Base-by-base conservation (phyloP, 2,797 vertebrate species). In the Sebastes miniatus region DNA sequence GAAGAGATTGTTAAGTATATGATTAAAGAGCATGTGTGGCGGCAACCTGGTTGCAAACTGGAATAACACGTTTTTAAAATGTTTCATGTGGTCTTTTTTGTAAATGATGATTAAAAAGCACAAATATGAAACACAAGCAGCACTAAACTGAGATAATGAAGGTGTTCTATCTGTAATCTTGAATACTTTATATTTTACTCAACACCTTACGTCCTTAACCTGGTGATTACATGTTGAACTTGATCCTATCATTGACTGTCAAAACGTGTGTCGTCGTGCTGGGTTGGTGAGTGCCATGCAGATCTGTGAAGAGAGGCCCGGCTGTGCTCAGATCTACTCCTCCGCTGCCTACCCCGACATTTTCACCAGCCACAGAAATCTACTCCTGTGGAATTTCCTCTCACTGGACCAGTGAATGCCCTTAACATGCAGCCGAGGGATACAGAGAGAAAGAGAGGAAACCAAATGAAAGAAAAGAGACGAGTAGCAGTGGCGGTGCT, bases 301-400 rank as follows among this genome's bases (percentile, higher is more conserved):
- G 14, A 79, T 73, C 74, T 80, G 75, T 75, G 61, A 80, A 84
- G 76, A 84, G 83, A 83, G 66, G 63, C 76, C 78, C 34, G 24
- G 47, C 80, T 90, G 84, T 75, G 83, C 87, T 86, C 81, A 47
- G 36, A 90, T 87, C 66, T 76, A 81, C 80, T 92, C 68, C 73
- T 89, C 74, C 68, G 67, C 81, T 87, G 89, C 85, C 84, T 88
- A 83, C 86, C 85, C 77, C 62, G 5, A 87, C 89, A 94, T 94
- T 94, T 92, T 89, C 85, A 81, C 83, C 90, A 91, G 92, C 94
- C 91, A 73, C 90, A 93, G 87, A 93, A 94, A 92, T 92, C 83
- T 77, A 85, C 83, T 83, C 81, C 87, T 68, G 83, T 90, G 94
- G 93, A 94, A 94, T 95, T 94, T 95, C 92, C 93, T 96, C 86